Percentiles rank a stretch among this genome's conserved stretches.
Conservation (phyloP, 2,113 vertebrate genomes). For the Larimichthys crocea region DNA sequence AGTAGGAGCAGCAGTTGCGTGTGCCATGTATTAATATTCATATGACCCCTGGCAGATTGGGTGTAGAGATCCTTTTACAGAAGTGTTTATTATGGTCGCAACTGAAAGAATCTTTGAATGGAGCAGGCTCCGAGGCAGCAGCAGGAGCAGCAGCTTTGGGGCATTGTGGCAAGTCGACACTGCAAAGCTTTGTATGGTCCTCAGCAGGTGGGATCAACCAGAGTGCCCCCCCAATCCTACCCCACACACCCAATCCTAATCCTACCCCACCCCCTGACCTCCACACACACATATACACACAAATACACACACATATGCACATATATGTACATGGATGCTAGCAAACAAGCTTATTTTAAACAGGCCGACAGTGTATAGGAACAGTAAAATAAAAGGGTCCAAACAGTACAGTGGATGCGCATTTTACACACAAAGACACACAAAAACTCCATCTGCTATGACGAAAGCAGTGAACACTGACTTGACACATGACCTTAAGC, state of each 20-base stretch:
- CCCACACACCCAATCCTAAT: not conserved
- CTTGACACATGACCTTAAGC: slow-evolving; percentile 73
- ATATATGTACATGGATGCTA: slow-evolving; percentile 6
- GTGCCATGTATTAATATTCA: slow-evolving; percentile 72
- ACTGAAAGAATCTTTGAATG: slow-evolving; percentile 31
- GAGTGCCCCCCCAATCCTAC: too few relatives aligned
- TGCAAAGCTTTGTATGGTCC: slow-evolving; percentile 61
- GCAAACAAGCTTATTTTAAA: not conserved
- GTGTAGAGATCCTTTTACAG: slow-evolving; percentile 45
- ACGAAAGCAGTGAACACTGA: slow-evolving; percentile 46
- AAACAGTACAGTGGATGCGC: slow-evolving; percentile 13
- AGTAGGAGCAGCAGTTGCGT: slow-evolving; percentile 43
- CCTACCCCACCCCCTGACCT: not conserved
- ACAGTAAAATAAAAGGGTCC: slow-evolving; percentile 1
- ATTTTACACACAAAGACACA: not conserved
- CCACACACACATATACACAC: slow-evolving; percentile 7
- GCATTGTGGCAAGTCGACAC: slow-evolving; percentile 53
- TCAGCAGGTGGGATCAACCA: slow-evolving; percentile 71
- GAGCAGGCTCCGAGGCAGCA: slow-evolving; percentile 44
- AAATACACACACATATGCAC: slow-evolving; percentile 26
- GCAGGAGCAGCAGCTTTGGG: slow-evolving; percentile 67
- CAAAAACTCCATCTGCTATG: slow-evolving; percentile 53
- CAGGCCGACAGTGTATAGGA: not conserved
- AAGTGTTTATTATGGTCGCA: slow-evolving; percentile 47
- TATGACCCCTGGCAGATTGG: slow-evolving; percentile 56